phyloP scores from a whole-genome alignment of 2,888 invertebrate species.

The Ennomos fuscantarius region DNA sequence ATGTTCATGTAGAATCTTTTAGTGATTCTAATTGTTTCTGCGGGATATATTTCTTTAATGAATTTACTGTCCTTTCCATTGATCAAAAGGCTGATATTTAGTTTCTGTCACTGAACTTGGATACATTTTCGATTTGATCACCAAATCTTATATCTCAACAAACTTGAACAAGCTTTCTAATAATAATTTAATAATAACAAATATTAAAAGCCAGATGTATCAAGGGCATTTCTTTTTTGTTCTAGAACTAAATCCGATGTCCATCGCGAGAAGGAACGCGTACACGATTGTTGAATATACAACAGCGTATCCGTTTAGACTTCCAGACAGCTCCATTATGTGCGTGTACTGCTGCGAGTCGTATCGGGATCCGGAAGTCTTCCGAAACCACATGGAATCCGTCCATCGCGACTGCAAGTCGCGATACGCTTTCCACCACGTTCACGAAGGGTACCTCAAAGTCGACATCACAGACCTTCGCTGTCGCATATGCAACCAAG shows the following conservation, averaged over 20 bases:
- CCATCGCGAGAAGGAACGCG: slow-evolving; percentile 68
- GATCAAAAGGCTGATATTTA: too few species aligned
- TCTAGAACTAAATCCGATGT: slow-evolving; percentile 68
- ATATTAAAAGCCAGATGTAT: slow-evolving; percentile 10
- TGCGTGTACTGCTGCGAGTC: slow-evolving; percentile 68
- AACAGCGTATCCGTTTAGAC: slow-evolving; percentile 69
- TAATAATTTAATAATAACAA: neutral
- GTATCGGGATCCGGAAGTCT: slow-evolving; percentile 50
- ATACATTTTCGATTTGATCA: neutral
- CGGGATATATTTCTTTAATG: too few species aligned
- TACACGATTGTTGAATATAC: slow-evolving; percentile 64
- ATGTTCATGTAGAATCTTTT: too few species aligned
- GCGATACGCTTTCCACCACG: slow-evolving; percentile 46
- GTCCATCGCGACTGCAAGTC: slow-evolving; percentile 44
- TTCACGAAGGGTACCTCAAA: slow-evolving; percentile 46
- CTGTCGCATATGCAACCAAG: slow-evolving; percentile 57
- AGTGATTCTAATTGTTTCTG: too few species aligned
- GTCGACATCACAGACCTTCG: slow-evolving; percentile 62
- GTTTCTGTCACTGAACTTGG: too few species aligned
- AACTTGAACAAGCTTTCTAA: neutral
- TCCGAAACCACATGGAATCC: slow-evolving; percentile 51
- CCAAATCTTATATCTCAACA: neutral
- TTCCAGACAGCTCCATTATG: slow-evolving; percentile 61
- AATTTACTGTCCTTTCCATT: too few species aligned
- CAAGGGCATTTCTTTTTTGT: slow-evolving; percentile 63